phyloP scores from a whole-genome alignment of 2,113 vertebrate genomes.

The Speoplatyrhinus poulsoni region DNA sequence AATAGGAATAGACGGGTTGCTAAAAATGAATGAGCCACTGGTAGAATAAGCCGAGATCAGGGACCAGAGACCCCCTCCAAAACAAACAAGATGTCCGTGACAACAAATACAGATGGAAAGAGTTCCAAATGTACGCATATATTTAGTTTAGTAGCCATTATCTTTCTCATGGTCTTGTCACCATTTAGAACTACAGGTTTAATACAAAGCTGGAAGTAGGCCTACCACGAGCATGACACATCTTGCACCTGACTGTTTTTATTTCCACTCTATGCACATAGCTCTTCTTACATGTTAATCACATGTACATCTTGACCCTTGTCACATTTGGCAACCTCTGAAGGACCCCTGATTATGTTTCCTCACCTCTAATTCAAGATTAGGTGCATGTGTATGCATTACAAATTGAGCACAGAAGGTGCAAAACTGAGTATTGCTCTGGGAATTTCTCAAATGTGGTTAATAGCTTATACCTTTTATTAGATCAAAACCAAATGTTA shows the following conservation, averaged over 20 bases:
- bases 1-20: slow-evolving; percentile 36
- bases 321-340: slow-evolving; percentile 27
- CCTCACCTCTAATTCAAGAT: neutral
- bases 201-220: neutral
- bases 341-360: neutral
- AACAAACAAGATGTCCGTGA: slow-evolving; percentile 2
- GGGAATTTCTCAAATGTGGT: too few relatives aligned
- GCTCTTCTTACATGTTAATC: slow-evolving; percentile 45
- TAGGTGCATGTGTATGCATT: too few relatives aligned
- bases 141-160: neutral
- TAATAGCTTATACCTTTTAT: too few relatives aligned
- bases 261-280: slow-evolving; percentile 19
- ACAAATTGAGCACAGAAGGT: too few relatives aligned
- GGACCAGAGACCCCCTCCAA: slow-evolving; percentile 6
- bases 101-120: slow-evolving; percentile 23
- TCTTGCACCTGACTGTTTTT: neutral
- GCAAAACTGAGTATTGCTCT: too few relatives aligned
- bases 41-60: slow-evolving; percentile 26
- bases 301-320: slow-evolving; percentile 38
- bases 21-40: slow-evolving; percentile 34
- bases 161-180: slow-evolving; percentile 1
- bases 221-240: neutral
- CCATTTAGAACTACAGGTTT: too few relatives aligned
- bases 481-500: too few relatives aligned
- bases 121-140: slow-evolving; percentile 13